Conservation (phyloP, 2,797 vertebrate species). For the Hemibagrus guttatus region DNA sequence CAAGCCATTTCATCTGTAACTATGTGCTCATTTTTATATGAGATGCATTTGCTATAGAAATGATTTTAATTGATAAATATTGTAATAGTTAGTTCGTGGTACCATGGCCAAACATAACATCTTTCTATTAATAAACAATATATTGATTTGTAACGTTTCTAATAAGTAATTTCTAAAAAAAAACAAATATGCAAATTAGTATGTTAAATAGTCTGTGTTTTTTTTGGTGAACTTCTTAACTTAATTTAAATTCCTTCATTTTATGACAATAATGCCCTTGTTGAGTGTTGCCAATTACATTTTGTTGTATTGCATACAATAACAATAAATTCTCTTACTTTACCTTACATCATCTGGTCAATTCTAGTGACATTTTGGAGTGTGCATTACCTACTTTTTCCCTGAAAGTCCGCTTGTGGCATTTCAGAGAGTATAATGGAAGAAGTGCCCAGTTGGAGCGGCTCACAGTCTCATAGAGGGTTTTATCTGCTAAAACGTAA, state of each 20-base stretch:
- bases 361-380: neutral
- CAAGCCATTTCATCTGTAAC: neutral
- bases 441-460: conserved; percentile 26
- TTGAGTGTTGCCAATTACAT: no score
- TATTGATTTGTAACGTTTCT: no score
- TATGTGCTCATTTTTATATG: neutral
- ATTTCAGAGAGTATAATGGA: neutral
- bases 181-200: neutral
- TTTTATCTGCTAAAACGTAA: conserved; percentile 45
- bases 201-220: no score
- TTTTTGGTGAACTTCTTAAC: no score
- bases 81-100: neutral
- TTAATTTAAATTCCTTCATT: no score
- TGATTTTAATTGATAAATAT: neutral
- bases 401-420: conserved; percentile 19
- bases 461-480: conserved; percentile 30
- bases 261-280: no score
- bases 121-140: neutral
- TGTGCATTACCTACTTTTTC: neutral
- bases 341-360: neutral
- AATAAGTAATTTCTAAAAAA: no score
- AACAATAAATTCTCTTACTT: no score
- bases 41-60: neutral
- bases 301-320: no score
- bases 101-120: neutral